Base-by-base conservation (phyloP, 1,140 invertebrate species). In the Drosophila erecta region DNA sequence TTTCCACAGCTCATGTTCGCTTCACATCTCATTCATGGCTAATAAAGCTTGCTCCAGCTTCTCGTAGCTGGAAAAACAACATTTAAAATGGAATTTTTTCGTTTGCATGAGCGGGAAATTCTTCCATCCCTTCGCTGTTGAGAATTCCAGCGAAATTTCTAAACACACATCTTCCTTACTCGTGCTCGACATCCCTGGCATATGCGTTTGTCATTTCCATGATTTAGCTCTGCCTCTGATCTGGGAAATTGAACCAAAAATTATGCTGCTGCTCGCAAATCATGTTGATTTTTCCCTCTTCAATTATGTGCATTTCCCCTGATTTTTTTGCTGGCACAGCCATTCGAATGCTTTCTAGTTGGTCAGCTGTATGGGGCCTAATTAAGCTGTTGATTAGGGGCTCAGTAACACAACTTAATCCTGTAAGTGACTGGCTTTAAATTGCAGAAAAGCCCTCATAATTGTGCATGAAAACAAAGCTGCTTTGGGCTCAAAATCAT, bases 151-250 rank as follows among this genome's bases (percentile, higher is more conserved):
- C 20, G 37, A 22, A 59, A 67, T 60, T 38, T 35, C 24, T 38
- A 15, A 38, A 20, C 55, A 10, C 40, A 17, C 6, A 55, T 41
- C 12, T n/a, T 1, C 12, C 7, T 30, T 30, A 30, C 30, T 30
- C 30, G 8, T 24, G 38, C 11, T 22, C 22, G 22, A 24, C 22
- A 27, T 15, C 22, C 14, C 49, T 12, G 46, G 50, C 62, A 70
- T 38, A 47, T 75, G 47, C 41, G 49, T 33, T 69, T 59, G 61
- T 76, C 49, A 64, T 81, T 75, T 81, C 75, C 79, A 62, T 74
- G 77, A 67, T 73, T 73, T 51, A 60, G 57, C 41, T 60, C 43
- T 50, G 43, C 53, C 30, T 54, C 33, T 22, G 17, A 40, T 4
- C 38, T 50, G 30, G n/a, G 50, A 35, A 64, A 57, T 64, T 7